Conservation (phyloP, 2,888 invertebrate genomes). For the Drosophila longiperda region DNA sequence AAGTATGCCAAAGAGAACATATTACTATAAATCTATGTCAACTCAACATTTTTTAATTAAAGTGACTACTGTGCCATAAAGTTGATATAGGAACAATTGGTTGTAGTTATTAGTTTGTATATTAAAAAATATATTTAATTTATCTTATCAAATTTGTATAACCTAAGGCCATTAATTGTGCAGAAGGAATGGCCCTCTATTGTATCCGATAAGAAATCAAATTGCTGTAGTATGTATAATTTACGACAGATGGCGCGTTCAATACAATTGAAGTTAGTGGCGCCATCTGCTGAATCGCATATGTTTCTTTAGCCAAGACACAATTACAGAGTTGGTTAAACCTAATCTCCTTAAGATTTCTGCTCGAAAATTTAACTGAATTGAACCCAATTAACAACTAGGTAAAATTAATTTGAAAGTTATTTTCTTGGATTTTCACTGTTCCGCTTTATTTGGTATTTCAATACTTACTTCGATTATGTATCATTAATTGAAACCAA, state of each 20-base stretch:
- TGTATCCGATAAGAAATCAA: background rate
- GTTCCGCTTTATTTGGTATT: background rate
- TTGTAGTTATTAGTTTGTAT: background rate
- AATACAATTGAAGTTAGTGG: background rate
- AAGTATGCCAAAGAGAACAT: background rate
- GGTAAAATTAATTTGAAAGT: background rate
- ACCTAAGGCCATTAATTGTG: background rate
- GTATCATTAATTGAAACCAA: conserved; percentile 17
- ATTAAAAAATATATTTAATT: background rate
- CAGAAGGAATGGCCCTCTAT: background rate
- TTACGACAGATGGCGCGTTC: background rate
- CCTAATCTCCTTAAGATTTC: background rate
- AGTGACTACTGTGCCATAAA: background rate
- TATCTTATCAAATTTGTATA: background rate
- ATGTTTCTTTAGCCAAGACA: background rate
- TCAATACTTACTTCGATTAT: background rate
- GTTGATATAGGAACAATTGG: background rate
- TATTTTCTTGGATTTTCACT: background rate
- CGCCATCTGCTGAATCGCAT: background rate
- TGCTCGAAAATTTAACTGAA: background rate
- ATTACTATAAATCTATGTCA: background rate
- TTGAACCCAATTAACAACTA: background rate
- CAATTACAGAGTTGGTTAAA: background rate
- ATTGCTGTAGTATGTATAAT: background rate
- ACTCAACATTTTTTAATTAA: background rate